Evolutionary conservation across 2,888 invertebrate genomes (phyloP), one percentile per base, ranked within the genome.

Genomic region (Lacanobia oleracea): DNA sequence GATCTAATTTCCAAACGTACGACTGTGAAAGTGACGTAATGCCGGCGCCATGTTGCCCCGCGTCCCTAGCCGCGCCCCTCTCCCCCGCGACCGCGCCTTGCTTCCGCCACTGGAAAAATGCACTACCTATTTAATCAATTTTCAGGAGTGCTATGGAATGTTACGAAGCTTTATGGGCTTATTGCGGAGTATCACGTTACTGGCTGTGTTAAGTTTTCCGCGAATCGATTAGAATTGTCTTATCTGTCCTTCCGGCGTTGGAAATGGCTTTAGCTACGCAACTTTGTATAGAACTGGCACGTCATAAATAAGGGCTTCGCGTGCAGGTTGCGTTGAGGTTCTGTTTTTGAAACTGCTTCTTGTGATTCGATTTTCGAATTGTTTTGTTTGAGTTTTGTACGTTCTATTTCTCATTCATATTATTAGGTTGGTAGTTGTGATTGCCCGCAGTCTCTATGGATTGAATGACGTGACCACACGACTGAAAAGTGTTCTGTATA

Each of bases 1-100:
- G 95, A 94, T 94, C 95, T 93, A 95, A 94, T 95, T 95, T 90
- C 90, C 90, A 93, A 90, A 91, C 91, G 94, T 91, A 92, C 93
- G 93, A 86, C 93, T 93, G 92, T 91, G 93, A 93, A 93, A 93
- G 93, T 95, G 95, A 95, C 95, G 95, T 95, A 95, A 95, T 89
- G 86, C 87, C 89, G 91, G 86, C 91, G 95, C 95, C 95, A 95
- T 95, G 72, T 93, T 95, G 93, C 91, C 84, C 85, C 89, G 86
- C 87, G 88, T 84, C 87, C 86, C 82, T 77, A 79, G 84, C 91
- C 91, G 89, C 91, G 68, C 86, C 87, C 85, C 84, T 74, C 83
- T 83, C 87, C 86, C 88, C 77, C 77, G 73, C 87, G 85, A 85
- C 92, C 92, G 90, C 91, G 89, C 92, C 93, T 93, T 89, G 90